These are phyloP conservation scores for Nesometra sesokonis DNA, from an alignment of 35 echinoderm and acorn worm genomes.

Conservation along the genomic window DNA sequence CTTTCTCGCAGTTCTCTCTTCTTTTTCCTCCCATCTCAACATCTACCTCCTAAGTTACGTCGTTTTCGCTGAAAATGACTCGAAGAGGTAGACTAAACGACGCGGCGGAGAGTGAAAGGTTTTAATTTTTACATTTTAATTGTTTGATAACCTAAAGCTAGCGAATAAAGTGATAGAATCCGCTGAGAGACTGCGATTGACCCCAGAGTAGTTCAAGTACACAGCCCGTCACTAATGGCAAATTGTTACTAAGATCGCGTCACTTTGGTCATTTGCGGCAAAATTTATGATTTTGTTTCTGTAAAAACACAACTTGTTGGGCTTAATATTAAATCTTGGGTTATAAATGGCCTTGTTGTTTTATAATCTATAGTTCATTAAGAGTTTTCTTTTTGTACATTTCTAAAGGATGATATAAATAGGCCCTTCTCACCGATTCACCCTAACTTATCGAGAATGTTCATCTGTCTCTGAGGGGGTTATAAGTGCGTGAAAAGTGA, in stretches of 20 bases:
- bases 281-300: neutral
- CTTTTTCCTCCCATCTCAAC: no score
- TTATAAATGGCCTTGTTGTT: neutral
- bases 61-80: neutral
- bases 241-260: neutral
- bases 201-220: neutral
- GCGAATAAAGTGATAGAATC: neutral
- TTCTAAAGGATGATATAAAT: neutral
- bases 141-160: neutral
- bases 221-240: neutral
- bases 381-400: neutral
- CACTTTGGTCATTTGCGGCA: neutral
- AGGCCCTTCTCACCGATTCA: neutral
- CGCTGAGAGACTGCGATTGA: neutral
- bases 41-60: neutral
- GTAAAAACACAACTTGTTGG: neutral
- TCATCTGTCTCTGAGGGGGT: no score
- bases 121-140: neutral
- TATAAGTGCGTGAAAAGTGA: no score
- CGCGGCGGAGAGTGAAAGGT: neutral
- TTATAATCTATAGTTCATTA: no score
- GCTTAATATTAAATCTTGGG: neutral
- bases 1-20: neutral
- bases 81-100: neutral
- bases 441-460: no score